phyloP scores from a whole-genome alignment of 2,888 invertebrate genomes.

The Petrolisthes manimaculis region DNA sequence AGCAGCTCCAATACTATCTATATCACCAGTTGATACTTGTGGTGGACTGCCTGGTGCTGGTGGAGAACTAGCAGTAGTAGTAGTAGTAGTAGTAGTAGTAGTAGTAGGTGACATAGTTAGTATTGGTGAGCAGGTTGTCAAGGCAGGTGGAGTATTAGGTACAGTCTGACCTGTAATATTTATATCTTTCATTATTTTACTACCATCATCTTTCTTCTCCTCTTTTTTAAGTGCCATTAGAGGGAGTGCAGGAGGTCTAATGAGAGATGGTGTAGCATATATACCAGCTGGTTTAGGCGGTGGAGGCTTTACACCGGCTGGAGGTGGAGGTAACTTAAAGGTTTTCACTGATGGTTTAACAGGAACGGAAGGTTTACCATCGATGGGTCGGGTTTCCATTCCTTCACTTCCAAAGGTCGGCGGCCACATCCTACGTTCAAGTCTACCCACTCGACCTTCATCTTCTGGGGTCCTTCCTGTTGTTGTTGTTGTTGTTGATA shows the following conservation, averaged over 20 bases:
- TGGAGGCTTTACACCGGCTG: constrained; percentile 67
- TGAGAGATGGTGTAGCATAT: constrained; percentile 67
- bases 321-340: constrained; percentile 65
- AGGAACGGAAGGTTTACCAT: constrained; percentile 66
- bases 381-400: constrained; percentile 46
- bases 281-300: constrained; percentile 70
- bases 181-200: constrained; percentile 25
- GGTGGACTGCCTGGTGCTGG: constrained; percentile 16
- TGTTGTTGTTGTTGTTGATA: not conserved
- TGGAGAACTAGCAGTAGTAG: not conserved
- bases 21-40: not conserved
- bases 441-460: constrained; percentile 64
- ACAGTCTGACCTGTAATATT: not conserved
- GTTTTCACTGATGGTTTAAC: constrained; percentile 64
- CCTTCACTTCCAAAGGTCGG: constrained; percentile 68
- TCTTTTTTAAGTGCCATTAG: constrained; percentile 56
- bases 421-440: constrained; percentile 73
- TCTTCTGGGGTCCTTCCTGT: constrained; percentile 53
- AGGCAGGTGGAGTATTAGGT: constrained; percentile 24
- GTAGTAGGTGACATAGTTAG: not conserved
- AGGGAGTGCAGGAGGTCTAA: constrained; percentile 60
- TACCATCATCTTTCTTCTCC: constrained; percentile 53
- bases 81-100: not conserved
- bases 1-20: constrained; percentile 17
- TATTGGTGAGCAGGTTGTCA: not conserved